phyloP scores from a whole-genome alignment of 2,113 vertebrate species.

The Myrmecophaga tridactyla region DNA sequence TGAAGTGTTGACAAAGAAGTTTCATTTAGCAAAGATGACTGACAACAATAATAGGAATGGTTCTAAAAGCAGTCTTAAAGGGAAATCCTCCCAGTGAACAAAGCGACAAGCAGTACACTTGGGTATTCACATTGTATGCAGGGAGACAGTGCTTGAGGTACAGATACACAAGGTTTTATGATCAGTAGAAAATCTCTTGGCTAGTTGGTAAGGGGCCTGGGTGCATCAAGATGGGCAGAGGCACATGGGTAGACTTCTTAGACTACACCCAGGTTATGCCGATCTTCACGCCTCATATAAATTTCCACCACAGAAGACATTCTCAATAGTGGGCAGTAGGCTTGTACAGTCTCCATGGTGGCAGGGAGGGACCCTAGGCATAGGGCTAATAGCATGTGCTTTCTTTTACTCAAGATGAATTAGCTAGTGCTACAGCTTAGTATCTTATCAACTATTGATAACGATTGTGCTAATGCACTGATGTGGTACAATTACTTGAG shows the following conservation, averaged over 20 bases:
- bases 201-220: background rate
- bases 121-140: background rate
- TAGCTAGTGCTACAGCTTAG: background rate
- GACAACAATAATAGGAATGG: background rate
- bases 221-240: background rate
- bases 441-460: background rate
- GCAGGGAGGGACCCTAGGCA: background rate
- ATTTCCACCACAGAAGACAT: background rate
- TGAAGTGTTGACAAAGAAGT: background rate
- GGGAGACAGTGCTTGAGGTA: background rate
- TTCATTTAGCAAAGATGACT: background rate
- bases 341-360: no score
- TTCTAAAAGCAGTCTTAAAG: background rate
- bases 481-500: background rate
- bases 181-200: background rate
- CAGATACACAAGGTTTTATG: background rate
- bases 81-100: background rate
- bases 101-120: background rate
- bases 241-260: background rate
- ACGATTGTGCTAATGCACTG: background rate
- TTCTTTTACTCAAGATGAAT: background rate
- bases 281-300: background rate
- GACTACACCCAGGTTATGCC: fast-evolving
- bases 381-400: background rate
- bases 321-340: background rate